phyloP scores from a whole-genome alignment of 2,113 vertebrate species.

The Craseonycteris thonglongyai region DNA sequence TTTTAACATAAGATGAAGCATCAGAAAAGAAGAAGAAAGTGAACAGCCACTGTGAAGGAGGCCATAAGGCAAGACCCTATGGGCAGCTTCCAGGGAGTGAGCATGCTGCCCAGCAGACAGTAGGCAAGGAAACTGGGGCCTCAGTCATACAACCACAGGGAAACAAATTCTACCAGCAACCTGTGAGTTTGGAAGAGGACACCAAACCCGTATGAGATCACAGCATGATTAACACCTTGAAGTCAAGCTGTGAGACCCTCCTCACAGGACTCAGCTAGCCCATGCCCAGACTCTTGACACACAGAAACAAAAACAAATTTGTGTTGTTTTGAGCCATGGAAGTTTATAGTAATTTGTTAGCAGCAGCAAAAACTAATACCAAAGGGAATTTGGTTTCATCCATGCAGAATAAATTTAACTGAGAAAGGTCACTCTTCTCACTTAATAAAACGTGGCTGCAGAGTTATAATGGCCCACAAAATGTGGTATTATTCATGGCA shows the following conservation, averaged over 20 bases:
- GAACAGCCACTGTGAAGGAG: background rate
- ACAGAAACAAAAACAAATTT: background rate
- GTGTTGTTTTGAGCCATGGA: background rate
- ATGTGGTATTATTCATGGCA: background rate
- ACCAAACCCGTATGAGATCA: background rate
- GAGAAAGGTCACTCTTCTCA: background rate
- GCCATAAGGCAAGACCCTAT: background rate
- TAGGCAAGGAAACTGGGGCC: background rate
- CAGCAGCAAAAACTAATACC: conserved; percentile 8
- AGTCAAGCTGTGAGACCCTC: background rate
- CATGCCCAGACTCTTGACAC: background rate
- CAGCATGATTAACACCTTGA: background rate
- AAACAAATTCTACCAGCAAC: background rate
- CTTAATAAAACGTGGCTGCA: conserved; percentile 36
- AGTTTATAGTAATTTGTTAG: conserved; percentile 1
- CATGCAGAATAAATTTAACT: conserved; percentile 29
- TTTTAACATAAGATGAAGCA: background rate
- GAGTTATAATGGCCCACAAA: conserved; percentile 28
- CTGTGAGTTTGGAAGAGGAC: background rate
- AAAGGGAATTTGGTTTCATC: conserved; percentile 2
- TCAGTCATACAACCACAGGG: background rate
- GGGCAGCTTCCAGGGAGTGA: background rate
- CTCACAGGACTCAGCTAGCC: background rate
- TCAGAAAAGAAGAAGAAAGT: background rate
- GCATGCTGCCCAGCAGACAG: background rate